These are phyloP conservation scores for Drosophila willistoni DNA, from an alignment of 1,140 invertebrate species.

Conservation along the genomic window DNA sequence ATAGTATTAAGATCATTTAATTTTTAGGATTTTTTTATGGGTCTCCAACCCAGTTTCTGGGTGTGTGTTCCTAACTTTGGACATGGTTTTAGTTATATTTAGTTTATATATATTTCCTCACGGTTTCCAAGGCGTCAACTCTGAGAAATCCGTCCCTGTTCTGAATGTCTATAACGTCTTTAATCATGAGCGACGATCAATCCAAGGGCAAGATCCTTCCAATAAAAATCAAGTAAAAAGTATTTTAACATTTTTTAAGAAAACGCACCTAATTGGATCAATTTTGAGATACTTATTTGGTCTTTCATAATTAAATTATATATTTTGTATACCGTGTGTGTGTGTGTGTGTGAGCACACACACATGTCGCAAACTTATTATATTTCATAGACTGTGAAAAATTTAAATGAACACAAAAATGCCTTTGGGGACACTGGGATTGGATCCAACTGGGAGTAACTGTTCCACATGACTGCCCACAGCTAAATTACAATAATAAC, in stretches of 20 bases:
- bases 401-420: constrained; percentile 65
- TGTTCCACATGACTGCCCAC: constrained; percentile 72
- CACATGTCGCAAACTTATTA: constrained; percentile 82
- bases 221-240: not conserved
- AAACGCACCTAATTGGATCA: not conserved
- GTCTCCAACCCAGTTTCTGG: too few relatives aligned
- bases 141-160: too few relatives aligned
- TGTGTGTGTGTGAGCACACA: constrained; percentile 11
- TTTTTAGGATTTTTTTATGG: too few relatives aligned
- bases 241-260: not conserved
- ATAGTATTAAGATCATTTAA: too few relatives aligned
- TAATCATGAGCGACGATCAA: too few relatives aligned
- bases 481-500: constrained; percentile 78
- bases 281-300: constrained; percentile 2
- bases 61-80: too few relatives aligned
- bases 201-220: not conserved
- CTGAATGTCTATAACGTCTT: too few relatives aligned
- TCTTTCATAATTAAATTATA: constrained; percentile 41
- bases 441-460: constrained; percentile 37
- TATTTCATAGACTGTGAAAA: constrained; percentile 82
- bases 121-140: too few relatives aligned
- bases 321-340: not conserved
- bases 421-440: constrained; percentile 32
- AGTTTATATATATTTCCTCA: too few relatives aligned
- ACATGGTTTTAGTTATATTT: too few relatives aligned